Conservation (phyloP, 2,797 vertebrate species). For the Betta splendens region DNA sequence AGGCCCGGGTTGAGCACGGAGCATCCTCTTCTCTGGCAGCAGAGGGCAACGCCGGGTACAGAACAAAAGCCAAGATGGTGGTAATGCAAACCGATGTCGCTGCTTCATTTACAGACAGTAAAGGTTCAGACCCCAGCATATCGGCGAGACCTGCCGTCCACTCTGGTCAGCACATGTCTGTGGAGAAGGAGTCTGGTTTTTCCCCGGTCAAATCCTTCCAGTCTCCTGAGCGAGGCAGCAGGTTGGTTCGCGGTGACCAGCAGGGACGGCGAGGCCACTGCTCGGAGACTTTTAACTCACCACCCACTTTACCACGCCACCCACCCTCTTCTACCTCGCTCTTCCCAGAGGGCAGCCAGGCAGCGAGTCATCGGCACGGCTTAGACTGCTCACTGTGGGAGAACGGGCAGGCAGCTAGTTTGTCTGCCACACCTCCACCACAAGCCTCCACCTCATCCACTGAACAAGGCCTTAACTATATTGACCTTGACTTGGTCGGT, state of each 20-base stretch:
- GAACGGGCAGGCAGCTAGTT: constrained; percentile 62
- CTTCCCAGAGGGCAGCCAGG: constrained; percentile 73
- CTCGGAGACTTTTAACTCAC: constrained; percentile 75
- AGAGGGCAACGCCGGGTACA: constrained; percentile 55
- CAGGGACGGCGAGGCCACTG: constrained; percentile 72
- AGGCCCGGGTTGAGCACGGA: constrained; percentile 65
- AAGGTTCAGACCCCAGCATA: constrained; percentile 66
- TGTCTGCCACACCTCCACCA: constrained; percentile 63
- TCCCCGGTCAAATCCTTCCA: constrained; percentile 74
- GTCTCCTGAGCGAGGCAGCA: constrained; percentile 72
- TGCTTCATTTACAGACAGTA: constrained; percentile 59
- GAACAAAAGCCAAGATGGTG: constrained; percentile 61
- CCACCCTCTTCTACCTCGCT: constrained; percentile 73
- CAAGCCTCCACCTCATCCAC: constrained; percentile 73
- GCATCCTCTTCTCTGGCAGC: constrained; percentile 68
- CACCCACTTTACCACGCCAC: constrained; percentile 63
- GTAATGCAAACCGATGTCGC: constrained; percentile 52
- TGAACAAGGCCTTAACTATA: constrained; percentile 85
- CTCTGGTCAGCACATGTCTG: constrained; percentile 55
- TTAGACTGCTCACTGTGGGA: constrained; percentile 79
- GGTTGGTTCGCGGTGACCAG: constrained; percentile 65
- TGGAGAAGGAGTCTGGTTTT: constrained; percentile 74
- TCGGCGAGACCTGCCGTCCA: constrained; percentile 57
- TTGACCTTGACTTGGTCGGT: constrained; percentile 84
- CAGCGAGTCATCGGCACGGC: constrained; percentile 66